These are phyloP conservation scores for Trichogramma evanescens DNA, from an alignment of 2,888 invertebrate genomes.

Conservation along the genomic window DNA sequence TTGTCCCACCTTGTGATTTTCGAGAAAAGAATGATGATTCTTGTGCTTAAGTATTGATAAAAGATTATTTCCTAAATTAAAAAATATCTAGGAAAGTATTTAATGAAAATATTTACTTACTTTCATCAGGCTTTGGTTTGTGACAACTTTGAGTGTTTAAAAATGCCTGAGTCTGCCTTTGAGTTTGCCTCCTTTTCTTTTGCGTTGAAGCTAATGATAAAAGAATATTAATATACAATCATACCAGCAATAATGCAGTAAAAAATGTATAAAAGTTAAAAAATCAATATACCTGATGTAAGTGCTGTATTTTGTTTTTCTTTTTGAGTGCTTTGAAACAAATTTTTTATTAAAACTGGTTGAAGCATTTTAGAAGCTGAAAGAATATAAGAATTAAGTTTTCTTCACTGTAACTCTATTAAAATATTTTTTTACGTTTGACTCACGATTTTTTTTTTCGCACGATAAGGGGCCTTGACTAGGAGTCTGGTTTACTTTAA, in stretches of 20 bases:
- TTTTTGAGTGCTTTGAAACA: conserved; percentile 17
- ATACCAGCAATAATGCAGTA: not conserved
- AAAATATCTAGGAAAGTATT: not conserved
- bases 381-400: not conserved
- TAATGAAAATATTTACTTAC: conserved; percentile 10
- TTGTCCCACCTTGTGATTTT: conserved; percentile 11
- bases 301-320: conserved; percentile 6
- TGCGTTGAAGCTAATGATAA: conserved; percentile 16
- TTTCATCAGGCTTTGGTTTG: conserved; percentile 11
- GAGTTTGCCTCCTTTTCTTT: conserved; percentile 12
- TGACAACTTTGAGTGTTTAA: conserved; percentile 18
- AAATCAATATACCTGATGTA: conserved; percentile 11
- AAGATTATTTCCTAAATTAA: not conserved
- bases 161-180: conserved; percentile 7
- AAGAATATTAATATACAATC: not conserved
- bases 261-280: not conserved
- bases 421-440: not conserved
- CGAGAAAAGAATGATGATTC: conserved; percentile 5
- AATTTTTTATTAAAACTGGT: conserved; percentile 21
- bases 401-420: not conserved
- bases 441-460: conserved; percentile 18
- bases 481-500: conserved; percentile 17
- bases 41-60: conserved; percentile 4
- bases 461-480: conserved; percentile 12
- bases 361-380: conserved; percentile 13